phyloP scores from a whole-genome alignment of 2,797 vertebrate species.

The Malacoraja senta region DNA sequence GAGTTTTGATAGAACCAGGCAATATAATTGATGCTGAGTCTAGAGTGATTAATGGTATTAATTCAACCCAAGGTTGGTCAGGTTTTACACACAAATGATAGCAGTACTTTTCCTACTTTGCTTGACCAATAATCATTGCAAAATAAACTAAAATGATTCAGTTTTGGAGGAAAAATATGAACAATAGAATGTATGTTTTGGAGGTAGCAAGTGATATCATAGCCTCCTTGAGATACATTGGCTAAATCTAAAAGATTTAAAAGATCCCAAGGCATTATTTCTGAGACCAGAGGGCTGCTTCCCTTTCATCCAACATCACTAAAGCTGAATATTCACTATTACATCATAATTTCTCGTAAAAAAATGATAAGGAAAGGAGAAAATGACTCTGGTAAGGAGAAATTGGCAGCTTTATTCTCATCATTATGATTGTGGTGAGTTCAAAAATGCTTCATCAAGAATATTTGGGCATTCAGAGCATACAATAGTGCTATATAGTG shows the following conservation, averaged over 20 bases:
- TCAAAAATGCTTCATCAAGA: not conserved
- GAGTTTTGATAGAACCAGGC: not conserved
- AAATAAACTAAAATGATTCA: not conserved
- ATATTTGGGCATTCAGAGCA: not conserved
- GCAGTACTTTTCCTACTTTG: not conserved
- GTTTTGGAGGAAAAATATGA: not conserved
- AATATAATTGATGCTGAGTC: slow-evolving; percentile 1
- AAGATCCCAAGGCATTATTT: not conserved
- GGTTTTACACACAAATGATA: not conserved
- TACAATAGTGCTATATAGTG: not conserved
- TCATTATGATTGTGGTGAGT: not conserved
- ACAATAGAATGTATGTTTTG: not conserved
- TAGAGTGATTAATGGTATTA: not conserved
- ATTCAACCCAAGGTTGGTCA: not conserved
- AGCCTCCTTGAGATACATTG: not conserved
- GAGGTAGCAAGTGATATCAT: not conserved
- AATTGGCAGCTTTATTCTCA: not conserved
- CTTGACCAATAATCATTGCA: too few relatives aligned
- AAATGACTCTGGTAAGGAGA: not conserved
- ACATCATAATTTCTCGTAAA: not conserved
- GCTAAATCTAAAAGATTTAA: too few relatives aligned
- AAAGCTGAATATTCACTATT: not conserved
- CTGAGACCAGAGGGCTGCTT: too few relatives aligned
- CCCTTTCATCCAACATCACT: not conserved
- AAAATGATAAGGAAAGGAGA: too few relatives aligned